These are phyloP conservation scores for Dicranocentrus wangi DNA, from an alignment of 2,888 invertebrate genomes.

Conservation along the genomic window DNA sequence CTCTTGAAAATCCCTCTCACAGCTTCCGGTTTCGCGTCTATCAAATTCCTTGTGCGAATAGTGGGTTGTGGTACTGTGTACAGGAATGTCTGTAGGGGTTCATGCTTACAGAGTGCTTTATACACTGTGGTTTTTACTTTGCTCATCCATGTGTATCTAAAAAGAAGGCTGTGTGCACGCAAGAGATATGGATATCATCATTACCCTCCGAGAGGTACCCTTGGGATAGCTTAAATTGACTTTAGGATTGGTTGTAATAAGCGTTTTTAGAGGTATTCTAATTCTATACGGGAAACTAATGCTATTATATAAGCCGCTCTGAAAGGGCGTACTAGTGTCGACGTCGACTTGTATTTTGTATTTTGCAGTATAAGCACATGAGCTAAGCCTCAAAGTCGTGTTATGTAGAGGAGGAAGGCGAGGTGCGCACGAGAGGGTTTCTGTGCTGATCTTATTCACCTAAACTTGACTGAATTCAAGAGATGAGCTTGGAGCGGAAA, in stretches of 20 bases:
- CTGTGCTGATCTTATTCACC: conserved; percentile 37
- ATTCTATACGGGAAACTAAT: conserved; percentile 34
- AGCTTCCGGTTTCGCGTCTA: conserved; percentile 36
- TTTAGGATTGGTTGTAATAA: conserved; percentile 50
- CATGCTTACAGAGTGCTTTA: no score
- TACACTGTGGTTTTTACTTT: conserved; percentile 46
- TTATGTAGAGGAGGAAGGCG: conserved; percentile 13
- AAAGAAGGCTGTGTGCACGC: conserved; percentile 20
- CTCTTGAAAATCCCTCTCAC: conserved; percentile 3
- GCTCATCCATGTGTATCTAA: conserved; percentile 35
- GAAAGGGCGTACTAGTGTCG: no score
- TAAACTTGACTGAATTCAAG: conserved; percentile 17
- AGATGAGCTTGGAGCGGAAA: conserved; percentile 27
- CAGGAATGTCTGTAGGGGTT: not conserved
- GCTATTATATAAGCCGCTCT: not conserved
- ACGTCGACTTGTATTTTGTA: no score
- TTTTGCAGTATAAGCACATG: no score
- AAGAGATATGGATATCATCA: conserved; percentile 50
- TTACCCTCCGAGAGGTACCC: conserved; percentile 25
- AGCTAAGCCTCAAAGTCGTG: conserved; percentile 34
- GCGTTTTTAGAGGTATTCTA: conserved; percentile 13
- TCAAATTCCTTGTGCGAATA: not conserved
- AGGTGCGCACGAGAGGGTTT: conserved; percentile 26
- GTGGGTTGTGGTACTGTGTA: not conserved
- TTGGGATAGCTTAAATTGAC: conserved; percentile 59